Conservation (phyloP, 2,888 invertebrate species). For the Aspidiotus destructor region DNA sequence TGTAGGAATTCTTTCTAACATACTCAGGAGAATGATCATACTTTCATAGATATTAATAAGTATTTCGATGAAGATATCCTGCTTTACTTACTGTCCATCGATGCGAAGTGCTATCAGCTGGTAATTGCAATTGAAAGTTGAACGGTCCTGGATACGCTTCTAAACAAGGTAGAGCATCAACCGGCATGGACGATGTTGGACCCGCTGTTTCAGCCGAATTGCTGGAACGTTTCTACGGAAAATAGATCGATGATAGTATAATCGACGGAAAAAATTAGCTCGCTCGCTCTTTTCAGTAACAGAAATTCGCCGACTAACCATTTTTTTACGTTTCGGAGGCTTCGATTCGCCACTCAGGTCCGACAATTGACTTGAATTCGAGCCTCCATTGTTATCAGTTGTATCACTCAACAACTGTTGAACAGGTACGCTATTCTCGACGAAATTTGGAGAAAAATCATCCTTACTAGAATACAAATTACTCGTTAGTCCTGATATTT, state of each 20-base stretch:
- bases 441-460: slow-evolving; percentile 8
- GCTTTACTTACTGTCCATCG: slow-evolving; percentile 12
- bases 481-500: no score
- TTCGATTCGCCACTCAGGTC: background rate
- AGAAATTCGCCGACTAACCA: background rate
- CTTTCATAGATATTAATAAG: background rate
- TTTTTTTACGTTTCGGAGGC: slow-evolving; percentile 4
- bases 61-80: background rate
- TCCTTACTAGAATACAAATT: background rate
- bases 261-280: background rate
- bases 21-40: background rate
- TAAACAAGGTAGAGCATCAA: slow-evolving; percentile 1
- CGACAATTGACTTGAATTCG: background rate
- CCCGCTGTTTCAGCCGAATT: background rate
- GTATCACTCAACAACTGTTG: background rate
- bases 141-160: slow-evolving; percentile 3
- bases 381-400: background rate
- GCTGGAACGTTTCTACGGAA: background rate
- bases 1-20: no score
- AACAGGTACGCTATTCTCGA: slow-evolving; percentile 3
- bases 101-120: slow-evolving; percentile 9
- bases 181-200: background rate
- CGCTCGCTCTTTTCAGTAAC: background rate
- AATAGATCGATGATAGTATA: background rate
- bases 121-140: slow-evolving; percentile 15